Base-by-base conservation (phyloP, 1,140 invertebrate species). In the Helicoverpa armigera region DNA sequence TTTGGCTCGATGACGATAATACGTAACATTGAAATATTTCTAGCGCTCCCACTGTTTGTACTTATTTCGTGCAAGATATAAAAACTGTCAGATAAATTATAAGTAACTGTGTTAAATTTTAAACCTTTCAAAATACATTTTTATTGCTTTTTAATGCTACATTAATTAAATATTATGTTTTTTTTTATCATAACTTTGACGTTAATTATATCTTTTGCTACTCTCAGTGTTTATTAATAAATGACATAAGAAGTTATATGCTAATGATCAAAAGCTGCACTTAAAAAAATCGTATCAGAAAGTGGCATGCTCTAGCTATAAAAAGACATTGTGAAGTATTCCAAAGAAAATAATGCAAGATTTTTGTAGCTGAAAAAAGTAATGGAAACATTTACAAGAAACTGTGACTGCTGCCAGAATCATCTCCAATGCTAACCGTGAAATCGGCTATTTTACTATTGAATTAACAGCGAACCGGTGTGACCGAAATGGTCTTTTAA, bases 381-480 rank as follows among this genome's bases (percentile, higher is more conserved):
- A 7, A 43, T 43, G 35, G 9, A 43, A 43, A 43, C 35, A 9
- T 43, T 43, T 7, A 43, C 35, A 43, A 43, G 35, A 43, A 43
- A 43, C 35, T 50, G 50, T 60, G 54, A 82, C 56, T 87, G 88
- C 88, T 82, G 86, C 85, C 84, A 79, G 43, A 82, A 51, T 65
- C 50, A 85, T 84, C 78, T 78, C 83, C 60, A 78, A 67, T 82
- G 79, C 80, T 60, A 70, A 87, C 83, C 87, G 85, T 89, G 84
- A 89, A 89, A 90, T 87, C 67, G 60, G 83, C 81, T 84, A 86
- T 81, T 78, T 86, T 77, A 29, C 84, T 90, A 85, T 85, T 85
- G 83, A 87, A 90, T 89, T 89, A 87, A 87, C 82, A 85, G 80
- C 82, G 85, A 82, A 84, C 77, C 69, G 23, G 53, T 60, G 53